Evolutionary conservation across 2,888 invertebrate genomes (phyloP).

Genomic region (Melanostoma scalare): DNA sequence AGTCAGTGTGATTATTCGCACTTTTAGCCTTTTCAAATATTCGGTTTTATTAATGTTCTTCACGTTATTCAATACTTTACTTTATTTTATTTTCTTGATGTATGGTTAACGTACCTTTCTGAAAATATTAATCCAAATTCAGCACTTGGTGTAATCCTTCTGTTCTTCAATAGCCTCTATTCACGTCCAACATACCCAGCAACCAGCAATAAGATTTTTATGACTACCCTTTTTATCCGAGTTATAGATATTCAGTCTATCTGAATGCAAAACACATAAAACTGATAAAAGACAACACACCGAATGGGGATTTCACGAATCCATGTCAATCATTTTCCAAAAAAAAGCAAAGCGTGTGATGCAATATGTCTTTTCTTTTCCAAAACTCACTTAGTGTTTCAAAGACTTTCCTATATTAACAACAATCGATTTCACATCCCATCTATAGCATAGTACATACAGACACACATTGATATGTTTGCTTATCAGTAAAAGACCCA

Average conservation of each 20-base stretch:
- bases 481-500: slow-evolving; percentile 20
- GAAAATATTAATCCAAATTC: too few relatives aligned
- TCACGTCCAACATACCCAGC: too few relatives aligned
- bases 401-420: slow-evolving; percentile 27
- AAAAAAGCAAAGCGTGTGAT: not conserved
- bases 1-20: too few relatives aligned
- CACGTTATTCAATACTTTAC: too few relatives aligned
- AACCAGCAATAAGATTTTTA: too few relatives aligned
- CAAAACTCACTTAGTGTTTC: not conserved
- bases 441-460: slow-evolving; percentile 48
- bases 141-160: too few relatives aligned
- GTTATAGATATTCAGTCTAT: not conserved
- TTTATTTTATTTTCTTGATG: too few relatives aligned
- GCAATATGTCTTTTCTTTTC: slow-evolving; percentile 2
- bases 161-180: too few relatives aligned
- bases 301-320: slow-evolving; percentile 44
- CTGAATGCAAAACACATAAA: slow-evolving; percentile 43
- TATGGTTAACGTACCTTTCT: too few relatives aligned
- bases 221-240: too few relatives aligned
- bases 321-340: slow-evolving; percentile 54
- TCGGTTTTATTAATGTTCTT: too few relatives aligned
- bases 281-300: slow-evolving; percentile 47
- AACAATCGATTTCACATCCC: slow-evolving; percentile 53
- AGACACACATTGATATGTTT: slow-evolving; percentile 36
- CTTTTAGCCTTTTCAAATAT: too few relatives aligned